Conservation (phyloP, 92 coral and sea anemone species). For the Paragorgia papillata region DNA sequence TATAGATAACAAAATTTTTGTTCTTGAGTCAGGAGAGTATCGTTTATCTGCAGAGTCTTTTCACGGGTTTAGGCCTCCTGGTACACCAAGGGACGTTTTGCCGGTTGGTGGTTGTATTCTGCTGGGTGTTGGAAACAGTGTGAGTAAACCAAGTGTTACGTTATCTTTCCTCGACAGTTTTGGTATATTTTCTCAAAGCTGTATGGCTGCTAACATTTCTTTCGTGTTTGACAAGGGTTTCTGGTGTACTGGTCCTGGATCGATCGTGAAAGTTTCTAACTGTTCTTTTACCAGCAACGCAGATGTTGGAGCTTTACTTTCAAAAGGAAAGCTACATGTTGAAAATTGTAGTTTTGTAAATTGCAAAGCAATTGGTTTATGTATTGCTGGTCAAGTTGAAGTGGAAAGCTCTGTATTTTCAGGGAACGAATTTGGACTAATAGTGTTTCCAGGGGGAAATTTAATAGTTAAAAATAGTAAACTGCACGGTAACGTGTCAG, state of each 20-base stretch:
- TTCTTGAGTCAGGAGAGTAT: not conserved
- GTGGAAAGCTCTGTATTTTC: slow-evolving; percentile 33
- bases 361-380: slow-evolving; percentile 65
- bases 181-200: not conserved
- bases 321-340: slow-evolving; percentile 42
- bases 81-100: not conserved
- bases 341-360: slow-evolving; percentile 59
- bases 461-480: slow-evolving; percentile 51
- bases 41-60: not conserved
- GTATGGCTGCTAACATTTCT: slow-evolving; percentile 6
- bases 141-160: not conserved
- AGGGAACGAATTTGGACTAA: slow-evolving; percentile 66
- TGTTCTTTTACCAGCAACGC: not conserved
- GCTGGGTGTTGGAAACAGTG: slow-evolving; percentile 9
- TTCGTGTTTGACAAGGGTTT: not conserved
- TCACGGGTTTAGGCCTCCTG: not conserved
- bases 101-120: not conserved
- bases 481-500: slow-evolving; percentile 56
- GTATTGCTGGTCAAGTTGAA: slow-evolving; percentile 43
- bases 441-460: slow-evolving; percentile 66
- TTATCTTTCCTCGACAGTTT: not conserved
- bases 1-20: not conserved
- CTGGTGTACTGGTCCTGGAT: not conserved
- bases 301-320: not conserved
- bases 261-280: not conserved